Conservation (phyloP, 2,113 vertebrate species). For the Tylochromis polylepis region DNA sequence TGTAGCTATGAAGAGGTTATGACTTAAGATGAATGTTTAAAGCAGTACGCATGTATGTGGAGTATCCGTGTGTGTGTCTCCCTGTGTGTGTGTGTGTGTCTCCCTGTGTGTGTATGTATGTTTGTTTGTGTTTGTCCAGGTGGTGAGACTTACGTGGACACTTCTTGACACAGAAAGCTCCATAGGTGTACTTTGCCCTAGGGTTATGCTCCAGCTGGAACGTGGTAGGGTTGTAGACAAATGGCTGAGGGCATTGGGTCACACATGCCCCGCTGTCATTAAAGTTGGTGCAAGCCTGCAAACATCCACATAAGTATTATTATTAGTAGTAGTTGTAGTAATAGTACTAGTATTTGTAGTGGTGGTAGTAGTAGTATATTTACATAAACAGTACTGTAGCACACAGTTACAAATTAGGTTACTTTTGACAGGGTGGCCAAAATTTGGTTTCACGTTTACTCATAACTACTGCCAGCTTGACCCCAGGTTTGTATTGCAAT, state of each 20-base stretch:
- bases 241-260: slow-evolving; percentile 94
- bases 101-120: neutral
- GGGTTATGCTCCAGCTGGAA: slow-evolving; percentile 96
- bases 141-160: slow-evolving; percentile 86
- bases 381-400: neutral
- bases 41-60: neutral
- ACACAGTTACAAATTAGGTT: neutral
- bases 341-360: neutral
- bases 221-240: slow-evolving; percentile 94
- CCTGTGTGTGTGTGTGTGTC: neutral
- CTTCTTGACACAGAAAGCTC: slow-evolving; percentile 98
- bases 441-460: neutral
- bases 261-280: slow-evolving; percentile 98
- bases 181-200: slow-evolving; percentile 95
- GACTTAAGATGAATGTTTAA: neutral
- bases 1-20: neutral
- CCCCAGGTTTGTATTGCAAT: neutral
- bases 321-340: neutral
- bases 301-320: neutral
- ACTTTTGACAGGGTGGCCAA: neutral
- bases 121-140: neutral
- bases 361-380: neutral
- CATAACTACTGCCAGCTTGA: neutral
- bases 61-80: neutral
- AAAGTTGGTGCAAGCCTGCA: slow-evolving; percentile 98